Base-by-base conservation (phyloP, 2,113 vertebrate genomes). In the Nothobranchius kuhntae region DNA sequence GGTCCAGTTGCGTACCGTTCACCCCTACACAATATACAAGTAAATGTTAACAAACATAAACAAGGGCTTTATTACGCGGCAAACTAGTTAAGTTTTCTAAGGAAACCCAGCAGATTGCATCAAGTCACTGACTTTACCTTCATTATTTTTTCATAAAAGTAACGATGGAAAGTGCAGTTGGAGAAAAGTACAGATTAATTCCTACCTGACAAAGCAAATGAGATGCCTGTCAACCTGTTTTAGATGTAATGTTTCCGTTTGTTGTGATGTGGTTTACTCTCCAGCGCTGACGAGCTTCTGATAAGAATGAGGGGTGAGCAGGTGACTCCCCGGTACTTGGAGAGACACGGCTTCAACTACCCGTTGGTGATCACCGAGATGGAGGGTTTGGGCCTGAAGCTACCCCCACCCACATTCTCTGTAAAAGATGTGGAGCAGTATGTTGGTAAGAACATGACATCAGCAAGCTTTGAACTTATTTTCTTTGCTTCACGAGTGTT, bases 361-460 rank as follows among this genome's bases (percentile, higher is more conserved):
- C 98, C 98, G 68, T 95, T 99, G 58, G 90, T 87, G 77, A 91
- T 98, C 83, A 87, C 95, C 2, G 95, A 95, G 81, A 92, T 95
- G 92, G 97, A 98, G 56, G 97, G 93, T 26, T 92, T 99, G 53
- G 98, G 97, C 30, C 96, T 99, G 75, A 94, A 93, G 79, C 95
- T 99, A 42, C 98, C 97, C 7, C 86, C 93, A 0, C 89, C 93
- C 9, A 91, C 93, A 9, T 99, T 99, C 86, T 96, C 96, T 0
- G 95, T 98, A 80, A 92, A 83, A 84, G 95, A 99, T 73, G 98
- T 99, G 92, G 96, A 98, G 92, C 95, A 91, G 69, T 97, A 96
- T 70, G 98, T 99, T 66, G 98, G 98, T 99, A 95, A 94, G 97
- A 13, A 60, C 9, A 1, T 14, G 17, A 14, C n/a, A 62, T 36